These are phyloP conservation scores for Ormyrus pomaceus DNA, from an alignment of 2,888 invertebrate genomes.

Conservation along the genomic window DNA sequence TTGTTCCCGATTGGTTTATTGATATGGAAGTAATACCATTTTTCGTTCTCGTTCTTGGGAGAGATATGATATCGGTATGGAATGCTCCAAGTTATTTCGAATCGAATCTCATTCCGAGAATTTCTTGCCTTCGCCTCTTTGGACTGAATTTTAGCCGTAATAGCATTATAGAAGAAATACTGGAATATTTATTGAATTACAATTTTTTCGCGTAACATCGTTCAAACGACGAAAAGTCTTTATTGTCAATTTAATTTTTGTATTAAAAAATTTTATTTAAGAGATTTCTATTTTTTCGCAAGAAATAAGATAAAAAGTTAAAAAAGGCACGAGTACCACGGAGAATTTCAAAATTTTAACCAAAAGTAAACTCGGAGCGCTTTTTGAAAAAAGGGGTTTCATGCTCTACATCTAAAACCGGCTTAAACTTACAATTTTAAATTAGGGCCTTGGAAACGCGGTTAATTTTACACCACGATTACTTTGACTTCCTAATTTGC, in stretches of 20 bases:
- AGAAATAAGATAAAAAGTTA: not conserved
- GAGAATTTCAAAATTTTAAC: too few relatives aligned
- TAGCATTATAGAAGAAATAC: too few relatives aligned
- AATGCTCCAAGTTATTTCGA: not conserved
- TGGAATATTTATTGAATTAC: too few relatives aligned
- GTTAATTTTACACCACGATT: not conserved
- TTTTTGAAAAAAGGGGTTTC: too few relatives aligned
- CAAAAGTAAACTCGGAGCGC: too few relatives aligned
- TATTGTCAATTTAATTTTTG: too few relatives aligned
- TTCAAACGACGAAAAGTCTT: not conserved
- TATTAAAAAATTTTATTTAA: not conserved
- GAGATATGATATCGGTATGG: constrained; percentile 3
- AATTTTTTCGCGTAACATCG: too few relatives aligned
- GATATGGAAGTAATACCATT: constrained; percentile 24
- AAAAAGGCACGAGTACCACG: too few relatives aligned
- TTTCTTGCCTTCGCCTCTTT: not conserved
- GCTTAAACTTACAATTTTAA: too few relatives aligned
- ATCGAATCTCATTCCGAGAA: constrained; percentile 1
- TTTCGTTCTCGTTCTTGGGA: constrained; percentile 1
- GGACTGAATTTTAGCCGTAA: too few relatives aligned
- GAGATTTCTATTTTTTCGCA: constrained; percentile 1
- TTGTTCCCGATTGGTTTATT: constrained; percentile 32
- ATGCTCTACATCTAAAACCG: too few relatives aligned
- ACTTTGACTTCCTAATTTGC: not conserved
- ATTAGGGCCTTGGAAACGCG: too few relatives aligned